Base-by-base conservation (phyloP, 2,797 vertebrate species). In the Epinephelus coioides region DNA sequence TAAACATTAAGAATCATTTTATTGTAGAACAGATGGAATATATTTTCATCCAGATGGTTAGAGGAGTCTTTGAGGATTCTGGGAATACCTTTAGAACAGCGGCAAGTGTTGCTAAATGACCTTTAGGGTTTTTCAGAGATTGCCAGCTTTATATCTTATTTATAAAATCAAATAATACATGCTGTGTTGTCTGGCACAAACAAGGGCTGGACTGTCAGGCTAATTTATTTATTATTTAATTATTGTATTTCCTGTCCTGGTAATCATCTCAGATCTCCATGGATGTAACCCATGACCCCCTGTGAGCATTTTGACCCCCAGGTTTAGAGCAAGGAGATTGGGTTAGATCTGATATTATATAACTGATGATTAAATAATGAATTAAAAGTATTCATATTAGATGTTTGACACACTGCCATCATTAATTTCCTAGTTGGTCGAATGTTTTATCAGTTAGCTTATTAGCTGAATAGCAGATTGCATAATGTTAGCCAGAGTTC, bases 331-430 rank as follows among this genome's bases (percentile, higher is more conserved):
- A 43, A 40, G 51, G 55, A 73, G 0, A 23, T 66, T 56, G 12
- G 5, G 44, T 15, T 15, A 1, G 47, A 49, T 49, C 13, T 49
- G 18, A 49, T 7, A 49, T 19, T 19, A 49, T 47, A 47, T 19
- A 19, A 8, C 17, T 50, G 18, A 75, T 25, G 38, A 34, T 64
- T 82, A 44, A 46, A 76, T 73, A 68, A 19, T 55, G 40, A 47
- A 59, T 60, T 62, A 55, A n/a, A 54, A 34, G 3, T 25, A 27
- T 57, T 2, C 51, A 46, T 27, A 55, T 15, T 15, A 23, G 9
- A 50, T 50, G 10, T 40, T 64, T 34, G 6, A 38, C 18, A 30
- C 50, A 44, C 13, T 56, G 66, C n/a, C 44, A 46, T 64, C 34
- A 47, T 11, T 19, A 17, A 23, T 23, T 66, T 63, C 11, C 0